A percentile compares a stretch with the other conserved stretches of the same genome.
Evolutionary conservation across 2,797 vertebrate genomes (phyloP).

Genomic region (Squalus acanthias): DNA sequence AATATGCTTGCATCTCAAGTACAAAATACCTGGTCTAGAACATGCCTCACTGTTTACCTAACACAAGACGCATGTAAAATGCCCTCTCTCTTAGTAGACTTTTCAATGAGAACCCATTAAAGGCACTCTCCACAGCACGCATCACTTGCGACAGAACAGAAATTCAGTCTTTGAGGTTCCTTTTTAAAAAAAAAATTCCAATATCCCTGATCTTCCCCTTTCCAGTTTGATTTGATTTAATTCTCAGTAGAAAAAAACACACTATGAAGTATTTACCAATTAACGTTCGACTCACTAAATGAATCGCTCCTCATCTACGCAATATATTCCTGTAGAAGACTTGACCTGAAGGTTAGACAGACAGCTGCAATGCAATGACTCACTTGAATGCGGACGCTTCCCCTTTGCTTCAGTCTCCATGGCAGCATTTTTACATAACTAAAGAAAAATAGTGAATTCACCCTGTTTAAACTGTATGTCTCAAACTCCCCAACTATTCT

Average conservation of each 20-base stretch:
- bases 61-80: background rate
- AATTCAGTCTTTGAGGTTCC: background rate
- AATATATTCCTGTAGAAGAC: background rate
- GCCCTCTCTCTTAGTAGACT: too few species aligned
- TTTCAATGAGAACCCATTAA: background rate
- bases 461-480: background rate
- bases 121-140: background rate
- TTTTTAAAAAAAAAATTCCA: background rate
- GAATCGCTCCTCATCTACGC: background rate
- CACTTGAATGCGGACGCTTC: background rate
- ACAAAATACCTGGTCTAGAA: background rate
- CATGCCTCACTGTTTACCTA: background rate
- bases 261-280: background rate
- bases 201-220: background rate
- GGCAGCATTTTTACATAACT: background rate
- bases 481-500: background rate
- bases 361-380: constrained; percentile 3
- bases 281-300: background rate
- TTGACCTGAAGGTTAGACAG: background rate
- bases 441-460: background rate
- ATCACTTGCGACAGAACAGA: background rate
- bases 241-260: background rate
- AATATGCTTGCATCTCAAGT: background rate
- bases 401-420: background rate
- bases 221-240: background rate